These are phyloP conservation scores for Pogonus chalceus DNA, from an alignment of 1,140 invertebrate genomes.

Conservation along the genomic window DNA sequence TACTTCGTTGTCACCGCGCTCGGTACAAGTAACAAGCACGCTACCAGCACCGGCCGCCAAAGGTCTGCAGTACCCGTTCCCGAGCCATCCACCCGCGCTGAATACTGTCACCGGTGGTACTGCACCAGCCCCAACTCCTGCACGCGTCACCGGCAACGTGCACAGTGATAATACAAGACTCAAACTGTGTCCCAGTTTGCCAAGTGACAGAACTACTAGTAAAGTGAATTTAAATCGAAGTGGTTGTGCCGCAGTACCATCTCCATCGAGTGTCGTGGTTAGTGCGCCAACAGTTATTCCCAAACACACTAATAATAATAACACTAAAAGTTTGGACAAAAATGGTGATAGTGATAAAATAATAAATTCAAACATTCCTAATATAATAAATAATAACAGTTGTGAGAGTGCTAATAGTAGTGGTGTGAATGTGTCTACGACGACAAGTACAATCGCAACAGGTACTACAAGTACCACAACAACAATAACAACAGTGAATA, in stretches of 20 bases:
- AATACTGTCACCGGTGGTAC: slow-evolving; percentile 23
- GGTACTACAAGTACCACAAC: slow-evolving; percentile 10
- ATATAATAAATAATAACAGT: too few relatives aligned
- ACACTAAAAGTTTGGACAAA: neutral
- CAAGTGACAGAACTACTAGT: slow-evolving; percentile 36
- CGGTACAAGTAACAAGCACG: slow-evolving; percentile 15
- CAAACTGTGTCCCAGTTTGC: slow-evolving; percentile 28
- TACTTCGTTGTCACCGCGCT: neutral
- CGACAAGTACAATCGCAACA: neutral
- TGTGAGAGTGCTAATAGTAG: neutral
- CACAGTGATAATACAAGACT: slow-evolving; percentile 31
- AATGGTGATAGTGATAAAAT: slow-evolving; percentile 5
- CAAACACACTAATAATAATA: slow-evolving; percentile 6
- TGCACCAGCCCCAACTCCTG: slow-evolving; percentile 17
- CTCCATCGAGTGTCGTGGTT: slow-evolving; percentile 15
- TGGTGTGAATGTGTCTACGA: neutral
- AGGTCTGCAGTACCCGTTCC: slow-evolving; percentile 71
- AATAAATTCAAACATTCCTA: slow-evolving; percentile 1
- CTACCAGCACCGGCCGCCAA: slow-evolving; percentile 35
- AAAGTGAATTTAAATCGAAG: slow-evolving; percentile 37
- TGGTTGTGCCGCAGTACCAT: slow-evolving; percentile 15
- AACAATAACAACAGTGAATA: slow-evolving; percentile 13
- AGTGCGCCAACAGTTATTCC: slow-evolving; percentile 6
- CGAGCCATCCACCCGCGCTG: slow-evolving; percentile 57
- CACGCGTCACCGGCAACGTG: slow-evolving; percentile 32